Percentiles rank a stretch among this genome's conserved stretches.
Conservation (phyloP, 2,113 vertebrate species). For the Capra hircus region DNA sequence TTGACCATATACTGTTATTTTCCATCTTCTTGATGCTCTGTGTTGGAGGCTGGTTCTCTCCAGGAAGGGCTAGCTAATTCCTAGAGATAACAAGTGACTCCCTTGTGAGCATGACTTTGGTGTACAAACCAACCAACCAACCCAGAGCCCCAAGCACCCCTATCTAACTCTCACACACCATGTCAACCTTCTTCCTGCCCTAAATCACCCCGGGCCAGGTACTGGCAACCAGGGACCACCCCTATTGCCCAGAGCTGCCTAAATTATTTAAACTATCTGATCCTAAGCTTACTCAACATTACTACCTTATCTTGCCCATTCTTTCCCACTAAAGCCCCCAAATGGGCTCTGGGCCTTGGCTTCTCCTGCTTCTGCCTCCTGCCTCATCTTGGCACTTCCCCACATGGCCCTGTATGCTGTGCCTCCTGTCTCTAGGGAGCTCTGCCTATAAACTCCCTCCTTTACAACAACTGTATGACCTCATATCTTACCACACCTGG, state of each 20-base stretch:
- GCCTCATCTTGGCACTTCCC: neutral
- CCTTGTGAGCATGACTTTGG: neutral
- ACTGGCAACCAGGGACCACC: neutral
- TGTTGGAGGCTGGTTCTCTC: neutral
- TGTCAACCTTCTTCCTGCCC: neutral
- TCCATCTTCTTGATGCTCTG: neutral
- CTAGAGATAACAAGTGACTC: neutral
- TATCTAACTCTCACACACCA: neutral
- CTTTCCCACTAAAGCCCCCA: neutral
- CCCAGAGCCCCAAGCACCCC: neutral
- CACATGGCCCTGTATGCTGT: neutral
- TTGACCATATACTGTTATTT: neutral
- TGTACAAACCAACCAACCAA: neutral
- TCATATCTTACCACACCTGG: neutral
- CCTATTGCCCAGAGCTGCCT: neutral
- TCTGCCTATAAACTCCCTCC: neutral
- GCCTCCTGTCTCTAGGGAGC: neutral
- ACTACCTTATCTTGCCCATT: neutral
- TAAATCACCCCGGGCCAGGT: neutral
- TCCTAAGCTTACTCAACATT: neutral
- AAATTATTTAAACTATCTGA: neutral
- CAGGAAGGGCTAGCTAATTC: neutral
- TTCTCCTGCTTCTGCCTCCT: neutral
- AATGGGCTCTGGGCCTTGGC: neutral
- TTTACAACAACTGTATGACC: neutral